These are phyloP conservation scores for Glaucomys volans DNA, from an alignment of 2,113 vertebrate genomes.

Conservation along the genomic window DNA sequence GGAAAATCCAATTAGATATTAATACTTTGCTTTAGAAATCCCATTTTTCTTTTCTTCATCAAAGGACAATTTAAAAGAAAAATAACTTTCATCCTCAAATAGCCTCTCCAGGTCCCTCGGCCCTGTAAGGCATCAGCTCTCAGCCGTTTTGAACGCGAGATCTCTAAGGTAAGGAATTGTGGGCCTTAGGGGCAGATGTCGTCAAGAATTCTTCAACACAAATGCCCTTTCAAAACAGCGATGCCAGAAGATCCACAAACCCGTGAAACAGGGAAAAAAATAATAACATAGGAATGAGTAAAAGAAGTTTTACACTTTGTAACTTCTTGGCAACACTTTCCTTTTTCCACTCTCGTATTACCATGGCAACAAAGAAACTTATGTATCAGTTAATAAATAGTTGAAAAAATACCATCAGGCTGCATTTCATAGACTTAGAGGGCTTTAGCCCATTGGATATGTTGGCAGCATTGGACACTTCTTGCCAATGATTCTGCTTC, in stretches of 20 bases:
- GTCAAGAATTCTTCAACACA: slow-evolving; percentile 26
- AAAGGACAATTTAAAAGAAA: slow-evolving; percentile 61
- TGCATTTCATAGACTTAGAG: slow-evolving; percentile 49
- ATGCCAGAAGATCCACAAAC: not conserved
- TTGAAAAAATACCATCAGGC: slow-evolving; percentile 40
- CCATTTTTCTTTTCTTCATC: slow-evolving; percentile 65
- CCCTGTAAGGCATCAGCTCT: not conserved
- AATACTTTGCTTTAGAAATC: slow-evolving; percentile 47
- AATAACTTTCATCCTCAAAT: slow-evolving; percentile 50
- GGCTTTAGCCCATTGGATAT: not conserved
- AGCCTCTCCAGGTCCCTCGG: slow-evolving; percentile 1
- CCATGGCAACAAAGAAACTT: slow-evolving; percentile 47
- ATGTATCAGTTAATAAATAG: slow-evolving; percentile 55
- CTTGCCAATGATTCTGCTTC: slow-evolving; percentile 18
- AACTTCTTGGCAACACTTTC: slow-evolving; percentile 22
- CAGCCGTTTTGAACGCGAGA: slow-evolving; percentile 4
- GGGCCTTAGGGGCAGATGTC: not conserved
- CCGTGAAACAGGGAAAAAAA: not conserved
- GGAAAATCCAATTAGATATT: slow-evolving; percentile 67
- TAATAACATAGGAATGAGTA: not conserved
- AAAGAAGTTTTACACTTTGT: slow-evolving; percentile 53
- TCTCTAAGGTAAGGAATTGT: not conserved
- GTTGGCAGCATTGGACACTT: not conserved
- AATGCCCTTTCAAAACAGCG: not conserved
- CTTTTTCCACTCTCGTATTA: not conserved